A percentile compares a stretch with the other conserved stretches of the same genome.
phyloP scores from a whole-genome alignment of 2,888 invertebrate species.

The Eupithecia inturbata region DNA sequence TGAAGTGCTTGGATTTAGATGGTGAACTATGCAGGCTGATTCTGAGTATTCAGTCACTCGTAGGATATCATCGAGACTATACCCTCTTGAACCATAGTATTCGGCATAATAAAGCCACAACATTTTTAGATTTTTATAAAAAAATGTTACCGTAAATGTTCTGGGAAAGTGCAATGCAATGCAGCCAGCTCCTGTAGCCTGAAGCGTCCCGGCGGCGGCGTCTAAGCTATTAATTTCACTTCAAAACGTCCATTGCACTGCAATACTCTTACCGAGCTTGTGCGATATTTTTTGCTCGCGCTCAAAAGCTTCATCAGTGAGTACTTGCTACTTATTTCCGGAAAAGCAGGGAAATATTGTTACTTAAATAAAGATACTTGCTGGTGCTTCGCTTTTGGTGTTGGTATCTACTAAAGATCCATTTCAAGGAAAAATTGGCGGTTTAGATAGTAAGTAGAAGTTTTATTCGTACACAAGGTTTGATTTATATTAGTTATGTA shows the following conservation, averaged over 20 bases:
- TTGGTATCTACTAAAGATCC: too few species aligned
- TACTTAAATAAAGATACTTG: neutral
- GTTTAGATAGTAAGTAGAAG: neutral
- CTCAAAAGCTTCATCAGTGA: slow-evolving; percentile 18
- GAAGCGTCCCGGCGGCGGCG: slow-evolving; percentile 48
- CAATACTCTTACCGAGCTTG: slow-evolving; percentile 29
- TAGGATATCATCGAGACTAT: neutral
- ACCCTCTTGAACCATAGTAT: neutral
- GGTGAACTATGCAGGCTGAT: neutral
- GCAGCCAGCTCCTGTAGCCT: slow-evolving; percentile 13
- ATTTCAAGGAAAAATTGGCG: neutral
- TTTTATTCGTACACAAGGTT: too few species aligned
- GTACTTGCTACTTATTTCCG: slow-evolving; percentile 8
- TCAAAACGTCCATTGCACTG: slow-evolving; percentile 45
- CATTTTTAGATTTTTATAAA: neutral
- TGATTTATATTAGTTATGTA: too few species aligned
- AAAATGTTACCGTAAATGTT: neutral
- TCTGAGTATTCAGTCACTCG: neutral
- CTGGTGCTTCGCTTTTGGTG: neutral
- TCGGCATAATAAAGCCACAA: neutral
- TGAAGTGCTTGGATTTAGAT: too few species aligned
- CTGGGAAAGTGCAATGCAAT: neutral
- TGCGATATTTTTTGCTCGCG: slow-evolving; percentile 33
- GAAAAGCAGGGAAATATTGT: slow-evolving; percentile 7
- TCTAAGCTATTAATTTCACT: slow-evolving; percentile 55